phyloP scores from a whole-genome alignment of 2,113 vertebrate species.

The Xenopus borealis region DNA sequence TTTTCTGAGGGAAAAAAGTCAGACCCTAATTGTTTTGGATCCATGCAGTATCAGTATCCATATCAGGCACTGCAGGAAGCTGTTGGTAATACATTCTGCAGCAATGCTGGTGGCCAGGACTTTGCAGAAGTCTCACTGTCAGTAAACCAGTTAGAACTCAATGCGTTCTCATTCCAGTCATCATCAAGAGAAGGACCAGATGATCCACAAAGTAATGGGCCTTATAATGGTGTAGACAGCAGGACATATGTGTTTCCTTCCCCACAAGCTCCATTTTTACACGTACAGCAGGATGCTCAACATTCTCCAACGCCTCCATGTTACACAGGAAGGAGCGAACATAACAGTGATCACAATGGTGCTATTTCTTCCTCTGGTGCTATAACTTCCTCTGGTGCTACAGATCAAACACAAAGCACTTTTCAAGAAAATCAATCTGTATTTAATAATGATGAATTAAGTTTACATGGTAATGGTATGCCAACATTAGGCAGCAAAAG shows the following conservation, averaged over 20 bases:
- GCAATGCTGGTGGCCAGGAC: slow-evolving; percentile 62
- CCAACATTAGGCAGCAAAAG: slow-evolving; percentile 68
- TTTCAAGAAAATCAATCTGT: slow-evolving; percentile 73
- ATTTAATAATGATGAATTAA: slow-evolving; percentile 64
- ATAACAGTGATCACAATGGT: slow-evolving; percentile 65
- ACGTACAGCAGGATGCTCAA: slow-evolving; percentile 55
- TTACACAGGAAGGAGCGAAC: slow-evolving; percentile 69
- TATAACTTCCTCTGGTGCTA: slow-evolving; percentile 72
- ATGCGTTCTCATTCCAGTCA: slow-evolving; percentile 70
- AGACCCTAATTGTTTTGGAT: slow-evolving; percentile 54
- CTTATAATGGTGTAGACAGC: slow-evolving; percentile 66
- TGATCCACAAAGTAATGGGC: slow-evolving; percentile 55
- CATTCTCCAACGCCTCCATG: slow-evolving; percentile 60
- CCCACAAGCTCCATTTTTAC: slow-evolving; percentile 65
- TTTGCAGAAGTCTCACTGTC: slow-evolving; percentile 62
- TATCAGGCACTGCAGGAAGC: slow-evolving; percentile 73
- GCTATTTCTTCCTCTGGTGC: slow-evolving; percentile 72
- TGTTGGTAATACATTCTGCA: slow-evolving; percentile 65
- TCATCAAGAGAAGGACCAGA: slow-evolving; percentile 70
- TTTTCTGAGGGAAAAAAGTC: slow-evolving; percentile 72
- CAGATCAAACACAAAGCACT: slow-evolving; percentile 68
- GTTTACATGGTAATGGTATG: slow-evolving; percentile 69
- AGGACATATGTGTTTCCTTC: slow-evolving; percentile 64
- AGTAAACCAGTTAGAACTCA: slow-evolving; percentile 64
- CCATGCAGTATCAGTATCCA: slow-evolving; percentile 73